Percentiles rank a stretch among this genome's conserved stretches.
phyloP scores from a whole-genome alignment of 2,888 invertebrate genomes.

The Drosophila cognata region DNA sequence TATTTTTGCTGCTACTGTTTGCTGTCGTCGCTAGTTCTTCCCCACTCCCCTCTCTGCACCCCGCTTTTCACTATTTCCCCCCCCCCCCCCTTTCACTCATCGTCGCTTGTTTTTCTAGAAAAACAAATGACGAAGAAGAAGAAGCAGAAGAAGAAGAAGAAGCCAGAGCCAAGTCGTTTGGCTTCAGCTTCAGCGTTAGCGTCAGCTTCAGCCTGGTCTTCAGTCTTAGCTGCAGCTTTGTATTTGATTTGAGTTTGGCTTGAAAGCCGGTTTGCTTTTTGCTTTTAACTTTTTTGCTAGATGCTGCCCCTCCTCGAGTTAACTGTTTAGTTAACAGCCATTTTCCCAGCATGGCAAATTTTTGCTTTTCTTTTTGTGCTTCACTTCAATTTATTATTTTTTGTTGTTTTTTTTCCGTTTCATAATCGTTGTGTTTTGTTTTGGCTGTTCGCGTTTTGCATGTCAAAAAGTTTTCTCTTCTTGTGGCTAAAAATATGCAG shows the following conservation, averaged over 20 bases:
- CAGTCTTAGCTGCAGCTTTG: conserved; percentile 19
- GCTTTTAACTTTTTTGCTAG: conserved; percentile 32
- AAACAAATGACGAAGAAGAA: conserved; percentile 8
- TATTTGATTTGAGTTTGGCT: conserved; percentile 21
- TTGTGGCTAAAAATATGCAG: conserved; percentile 67
- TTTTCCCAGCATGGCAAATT: conserved; percentile 60
- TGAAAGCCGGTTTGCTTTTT: conserved; percentile 67
- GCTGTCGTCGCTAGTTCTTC: conserved; percentile 30
- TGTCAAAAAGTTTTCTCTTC: conserved; percentile 64
- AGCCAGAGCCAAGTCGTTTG: conserved; percentile 54
- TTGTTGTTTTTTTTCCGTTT: conserved; percentile 45
- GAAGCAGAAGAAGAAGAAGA: conserved; percentile 10
- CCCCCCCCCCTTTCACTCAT: neutral
- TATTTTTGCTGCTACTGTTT: conserved; percentile 57
- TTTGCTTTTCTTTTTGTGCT: conserved; percentile 30
- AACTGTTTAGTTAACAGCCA: conserved; percentile 52
- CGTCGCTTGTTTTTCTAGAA: conserved; percentile 31
- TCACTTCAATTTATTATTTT: conserved; percentile 21
- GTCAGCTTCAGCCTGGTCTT: conserved; percentile 11
- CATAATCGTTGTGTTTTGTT: conserved; percentile 56
- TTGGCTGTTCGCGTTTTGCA: conserved; percentile 65
- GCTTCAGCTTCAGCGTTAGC: conserved; percentile 16
- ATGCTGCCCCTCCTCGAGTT: conserved; percentile 28
- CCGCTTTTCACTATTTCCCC: neutral
- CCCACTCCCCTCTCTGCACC: neutral